Evolutionary conservation across 2,113 vertebrate species (phyloP), one percentile per base, ranked within the genome.

Genomic region (Prionailurus viverrinus): DNA sequence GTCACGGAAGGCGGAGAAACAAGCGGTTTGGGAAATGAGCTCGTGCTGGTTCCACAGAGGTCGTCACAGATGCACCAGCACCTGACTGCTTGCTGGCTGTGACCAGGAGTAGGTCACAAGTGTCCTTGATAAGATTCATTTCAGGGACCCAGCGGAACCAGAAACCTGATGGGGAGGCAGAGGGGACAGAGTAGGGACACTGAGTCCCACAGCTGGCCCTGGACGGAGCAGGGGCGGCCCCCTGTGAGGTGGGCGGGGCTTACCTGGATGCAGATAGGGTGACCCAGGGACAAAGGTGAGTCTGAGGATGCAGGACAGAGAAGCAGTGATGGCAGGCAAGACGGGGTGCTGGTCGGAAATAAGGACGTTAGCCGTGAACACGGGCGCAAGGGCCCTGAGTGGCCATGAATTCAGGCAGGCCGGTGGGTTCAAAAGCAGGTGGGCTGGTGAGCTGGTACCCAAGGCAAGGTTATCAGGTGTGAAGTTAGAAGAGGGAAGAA

Each of bases 291-390:
- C n/a, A 12, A 74, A 58, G 69, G 21, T 7, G 4, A 74, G 73
- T 25, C 69, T 14, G 25, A 74, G 1, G 11, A 25, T 23, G 68
- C n/a, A 41, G 7, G 29, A 63, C 23, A 41, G 36, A 63, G 58
- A 33, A 33, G 86, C 27, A 29, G 55, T 29, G 69, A 74, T 19
- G 8, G 12, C 51, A 41, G 53, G 4, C 53, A 41, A 31, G 66
- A 18, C 1, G 23, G 4, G 25, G 36, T 14, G n/a, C 51, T 33
- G 29, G 27, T 36, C 21, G 3, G 0, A 0, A 74, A 61, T 1
- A 63, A 45, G 81, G 69, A 39, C 39, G 39, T 39, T 39, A 39
- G 69, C 36, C 36, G 11, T 73, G 36, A 23, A 65, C 6, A 27
- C 8, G 39, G 41, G 61, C 5, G 3, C 78, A 48, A 10, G 12